Evolutionary conservation across 2,888 invertebrate genomes (phyloP).

Genomic region (Ophion ellenae): DNA sequence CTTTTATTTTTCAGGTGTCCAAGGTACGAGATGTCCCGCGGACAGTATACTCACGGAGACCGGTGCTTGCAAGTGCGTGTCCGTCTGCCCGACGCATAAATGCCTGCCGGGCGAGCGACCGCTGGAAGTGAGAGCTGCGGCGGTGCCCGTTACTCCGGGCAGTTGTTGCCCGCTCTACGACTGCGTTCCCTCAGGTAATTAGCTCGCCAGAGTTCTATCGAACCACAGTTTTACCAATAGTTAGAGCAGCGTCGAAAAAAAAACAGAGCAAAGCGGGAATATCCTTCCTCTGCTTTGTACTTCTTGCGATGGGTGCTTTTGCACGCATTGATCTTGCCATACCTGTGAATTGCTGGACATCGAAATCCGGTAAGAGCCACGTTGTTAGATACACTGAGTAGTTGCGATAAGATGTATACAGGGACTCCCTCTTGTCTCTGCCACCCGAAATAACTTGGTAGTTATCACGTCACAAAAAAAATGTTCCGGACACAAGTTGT

Average conservation of each 20-base stretch:
- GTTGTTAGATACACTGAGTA: too few relatives aligned
- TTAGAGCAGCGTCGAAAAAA: neutral
- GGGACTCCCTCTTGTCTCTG: too few relatives aligned
- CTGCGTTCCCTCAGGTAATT: slow-evolving; percentile 79
- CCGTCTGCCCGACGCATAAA: slow-evolving; percentile 76
- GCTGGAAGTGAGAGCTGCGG: slow-evolving; percentile 73
- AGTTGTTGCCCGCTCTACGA: slow-evolving; percentile 81
- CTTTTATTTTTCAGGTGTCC: slow-evolving; percentile 60
- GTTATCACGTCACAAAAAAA: too few relatives aligned
- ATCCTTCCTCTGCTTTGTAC: neutral
- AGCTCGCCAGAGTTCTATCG: slow-evolving; percentile 43
- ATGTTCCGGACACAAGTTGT: too few relatives aligned
- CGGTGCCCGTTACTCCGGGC: slow-evolving; percentile 75
- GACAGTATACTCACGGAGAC: slow-evolving; percentile 78
- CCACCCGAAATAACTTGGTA: too few relatives aligned
- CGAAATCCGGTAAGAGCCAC: too few relatives aligned
- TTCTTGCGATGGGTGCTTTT: slow-evolving; percentile 35
- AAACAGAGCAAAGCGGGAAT: neutral
- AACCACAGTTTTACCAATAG: neutral
- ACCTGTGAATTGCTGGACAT: too few relatives aligned
- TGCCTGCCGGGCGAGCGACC: slow-evolving; percentile 77
- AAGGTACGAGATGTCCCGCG: slow-evolving; percentile 74
- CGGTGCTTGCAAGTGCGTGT: slow-evolving; percentile 78
- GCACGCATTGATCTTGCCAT: too few relatives aligned
- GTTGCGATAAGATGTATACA: too few relatives aligned